phyloP scores from a whole-genome alignment of 2,888 invertebrate species.

The Ecliptopera silaceata region DNA sequence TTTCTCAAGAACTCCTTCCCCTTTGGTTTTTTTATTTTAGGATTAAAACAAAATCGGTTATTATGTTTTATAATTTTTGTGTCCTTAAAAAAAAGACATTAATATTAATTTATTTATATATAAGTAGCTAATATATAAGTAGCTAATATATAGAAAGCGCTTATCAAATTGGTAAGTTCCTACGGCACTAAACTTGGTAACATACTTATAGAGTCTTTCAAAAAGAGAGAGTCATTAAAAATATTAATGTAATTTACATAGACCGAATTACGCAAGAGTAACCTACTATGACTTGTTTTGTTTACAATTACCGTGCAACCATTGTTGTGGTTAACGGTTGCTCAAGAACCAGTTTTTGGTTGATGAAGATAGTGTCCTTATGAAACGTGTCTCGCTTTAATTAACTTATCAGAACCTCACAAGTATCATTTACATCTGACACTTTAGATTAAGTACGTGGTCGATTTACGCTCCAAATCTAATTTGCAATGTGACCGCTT shows the following conservation, averaged over 20 bases:
- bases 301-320: constrained; percentile 64
- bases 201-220: not conserved
- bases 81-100: too few species aligned
- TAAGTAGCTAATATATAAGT: too few species aligned
- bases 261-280: constrained; percentile 18
- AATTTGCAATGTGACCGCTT: too few species aligned
- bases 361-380: constrained; percentile 65
- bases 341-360: constrained; percentile 72
- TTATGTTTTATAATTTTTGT: too few species aligned
- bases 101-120: too few species aligned
- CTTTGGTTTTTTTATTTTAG: too few species aligned
- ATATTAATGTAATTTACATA: not conserved
- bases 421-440: constrained; percentile 38
- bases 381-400: constrained; percentile 55
- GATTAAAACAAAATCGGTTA: too few species aligned
- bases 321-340: constrained; percentile 62
- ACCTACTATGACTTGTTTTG: constrained; percentile 60
- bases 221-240: not conserved
- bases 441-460: constrained; percentile 20
- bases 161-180: too few species aligned
- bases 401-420: constrained; percentile 38
- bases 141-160: too few species aligned
- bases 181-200: too few species aligned
- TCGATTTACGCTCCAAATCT: too few species aligned
- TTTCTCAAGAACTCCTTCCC: too few species aligned